Conservation (phyloP, 2,797 vertebrate genomes). For the Pogonophryne albipinna region DNA sequence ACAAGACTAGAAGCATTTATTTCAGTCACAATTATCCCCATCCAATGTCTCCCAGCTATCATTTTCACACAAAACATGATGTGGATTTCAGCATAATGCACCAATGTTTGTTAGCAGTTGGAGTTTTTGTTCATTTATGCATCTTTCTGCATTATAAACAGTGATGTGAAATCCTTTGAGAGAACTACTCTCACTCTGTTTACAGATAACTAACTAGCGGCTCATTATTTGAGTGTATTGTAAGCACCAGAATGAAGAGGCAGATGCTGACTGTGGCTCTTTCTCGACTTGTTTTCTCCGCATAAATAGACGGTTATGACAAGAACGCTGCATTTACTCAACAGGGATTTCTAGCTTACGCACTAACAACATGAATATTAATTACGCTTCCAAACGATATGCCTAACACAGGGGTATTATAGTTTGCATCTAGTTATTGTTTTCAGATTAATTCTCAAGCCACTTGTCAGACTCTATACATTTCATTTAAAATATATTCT, state of each 20-base stretch:
- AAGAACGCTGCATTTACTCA: conserved; percentile 60
- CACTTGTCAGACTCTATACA: conserved; percentile 21
- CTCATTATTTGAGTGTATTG: conserved; percentile 23
- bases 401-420: conserved; percentile 56
- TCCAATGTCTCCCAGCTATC: not conserved
- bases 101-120: not conserved
- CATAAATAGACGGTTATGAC: conserved; percentile 57
- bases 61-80: not conserved
- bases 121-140: not conserved
- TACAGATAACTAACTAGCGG: conserved; percentile 34
- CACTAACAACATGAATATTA: conserved; percentile 76
- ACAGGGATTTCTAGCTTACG: conserved; percentile 68
- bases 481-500: conserved; percentile 36
- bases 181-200: conserved; percentile 22
- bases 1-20: not conserved
- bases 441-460: conserved; percentile 54
- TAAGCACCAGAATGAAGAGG: conserved; percentile 14
- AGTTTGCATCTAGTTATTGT: conserved; percentile 66
- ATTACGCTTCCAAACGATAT: conserved; percentile 65
- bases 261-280: conserved; percentile 48
- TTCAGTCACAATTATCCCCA: not conserved
- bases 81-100: not conserved
- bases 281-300: conserved; percentile 33
- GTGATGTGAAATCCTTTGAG: conserved; percentile 19
- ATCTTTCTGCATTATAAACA: conserved; percentile 46